Percentiles rank a stretch among this genome's conserved stretches.
Conservation (phyloP, 2,113 vertebrate species). For the Pitta sordida region DNA sequence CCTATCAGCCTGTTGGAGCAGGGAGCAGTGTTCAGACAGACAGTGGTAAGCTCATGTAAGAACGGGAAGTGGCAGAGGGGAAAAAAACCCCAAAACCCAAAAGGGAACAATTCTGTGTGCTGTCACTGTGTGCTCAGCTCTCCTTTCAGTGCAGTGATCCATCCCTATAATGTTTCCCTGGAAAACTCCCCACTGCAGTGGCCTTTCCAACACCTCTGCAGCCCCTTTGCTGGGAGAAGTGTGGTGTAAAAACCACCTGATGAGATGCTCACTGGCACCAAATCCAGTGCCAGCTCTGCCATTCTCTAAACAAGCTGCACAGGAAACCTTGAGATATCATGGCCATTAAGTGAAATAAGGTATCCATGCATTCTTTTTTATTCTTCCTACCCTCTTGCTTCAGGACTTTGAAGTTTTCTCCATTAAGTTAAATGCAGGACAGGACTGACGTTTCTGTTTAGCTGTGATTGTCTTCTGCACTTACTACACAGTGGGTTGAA, state of each 20-base stretch:
- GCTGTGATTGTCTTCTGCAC: not conserved
- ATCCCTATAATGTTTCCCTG: not conserved
- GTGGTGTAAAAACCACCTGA: not conserved
- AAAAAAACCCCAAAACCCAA: too few species aligned
- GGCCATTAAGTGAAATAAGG: not conserved
- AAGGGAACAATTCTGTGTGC: not conserved
- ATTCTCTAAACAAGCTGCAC: not conserved
- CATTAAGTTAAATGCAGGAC: not conserved
- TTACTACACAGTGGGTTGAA: not conserved
- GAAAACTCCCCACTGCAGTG: not conserved
- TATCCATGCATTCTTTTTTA: not conserved
- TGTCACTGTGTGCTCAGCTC: not conserved
- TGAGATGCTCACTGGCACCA: not conserved
- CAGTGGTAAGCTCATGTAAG: not conserved
- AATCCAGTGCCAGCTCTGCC: not conserved
- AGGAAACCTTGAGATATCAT: not conserved
- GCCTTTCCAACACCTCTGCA: not conserved
- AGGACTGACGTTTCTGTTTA: not conserved
- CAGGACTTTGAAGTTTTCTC: not conserved
- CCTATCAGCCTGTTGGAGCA: not conserved
- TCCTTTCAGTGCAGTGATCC: not conserved
- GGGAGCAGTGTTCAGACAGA: not conserved
- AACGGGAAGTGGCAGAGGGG: not conserved
- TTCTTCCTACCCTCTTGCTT: not conserved
- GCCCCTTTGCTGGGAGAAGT: not conserved